phyloP scores from a whole-genome alignment of 1,140 invertebrate species.

The Eueides isabella region DNA sequence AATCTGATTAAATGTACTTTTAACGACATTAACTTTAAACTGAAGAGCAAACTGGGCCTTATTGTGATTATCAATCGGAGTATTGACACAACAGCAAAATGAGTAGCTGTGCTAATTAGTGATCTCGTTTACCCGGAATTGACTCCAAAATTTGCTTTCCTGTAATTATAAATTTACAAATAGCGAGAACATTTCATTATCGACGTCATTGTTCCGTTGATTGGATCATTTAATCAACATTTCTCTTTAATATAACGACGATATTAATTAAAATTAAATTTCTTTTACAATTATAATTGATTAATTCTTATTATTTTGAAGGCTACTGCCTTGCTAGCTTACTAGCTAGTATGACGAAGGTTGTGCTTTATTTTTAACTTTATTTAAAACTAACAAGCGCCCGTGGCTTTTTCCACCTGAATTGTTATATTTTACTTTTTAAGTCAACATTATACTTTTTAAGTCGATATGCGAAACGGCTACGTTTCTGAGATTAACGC shows the following conservation, averaged over 20 bases:
- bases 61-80: constrained; percentile 39
- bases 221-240: constrained; percentile 41
- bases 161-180: constrained; percentile 47
- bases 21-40: constrained; percentile 24
- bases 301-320: neutral
- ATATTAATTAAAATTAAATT: neutral
- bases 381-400: no score
- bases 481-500: no score
- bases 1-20: constrained; percentile 1
- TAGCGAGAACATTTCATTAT: constrained; percentile 43
- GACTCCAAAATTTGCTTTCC: constrained; percentile 47
- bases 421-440: no score
- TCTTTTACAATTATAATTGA: neutral
- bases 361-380: no score
- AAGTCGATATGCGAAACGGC: no score
- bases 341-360: no score
- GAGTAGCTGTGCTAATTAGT: constrained; percentile 46
- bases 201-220: constrained; percentile 39
- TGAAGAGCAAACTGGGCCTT: constrained; percentile 25
- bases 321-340: no score
- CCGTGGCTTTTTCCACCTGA: no score
- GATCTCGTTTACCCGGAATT: constrained; percentile 47
- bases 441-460: no score
- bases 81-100: constrained; percentile 37
- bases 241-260: constrained; percentile 9